Evolutionary conservation across 2,888 invertebrate species (phyloP), one percentile per base, ranked within the genome.

Genomic region (Heliconius ismenius): DNA sequence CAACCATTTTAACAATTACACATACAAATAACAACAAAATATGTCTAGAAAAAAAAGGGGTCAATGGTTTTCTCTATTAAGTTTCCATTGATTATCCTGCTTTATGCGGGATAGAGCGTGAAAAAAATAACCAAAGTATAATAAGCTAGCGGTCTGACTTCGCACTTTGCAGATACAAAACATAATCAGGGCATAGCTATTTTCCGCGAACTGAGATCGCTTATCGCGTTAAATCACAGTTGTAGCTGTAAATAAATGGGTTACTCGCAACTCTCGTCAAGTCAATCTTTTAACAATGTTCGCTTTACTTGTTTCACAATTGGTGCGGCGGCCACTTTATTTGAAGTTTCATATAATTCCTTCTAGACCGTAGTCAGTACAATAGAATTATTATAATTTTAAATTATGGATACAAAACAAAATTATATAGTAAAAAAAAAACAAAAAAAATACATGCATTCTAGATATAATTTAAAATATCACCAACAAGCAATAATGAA

Each of bases 211-310:
- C 73, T 39, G 39, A 11, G 73, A 73, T 73, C 36, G 73, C 43
- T 62, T 73, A 73, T 73, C 73, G 73, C 39, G 60, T 70, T 70
- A 58, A 70, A 70, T 70, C 70, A 70, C 70, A 70, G 70, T 70
- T 70, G 70, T 73, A 60, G 73, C 73, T 73, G 62, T 43, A 60
- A 60, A 73, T 73, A 73, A 73, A 73, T 73, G 73, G 72, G 72
- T 62, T 73, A 43, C 43, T 39, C 70, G 36, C 60, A 73, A 43
- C 39, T 21, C 62, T 39, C 62, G 62, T 39, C 60, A 18, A 73
- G 62, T 39, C 60, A 39, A 73, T 73, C 62, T 73, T 7, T 73
- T 73, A 62, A 36, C 70, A 58, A 58, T 58, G 70, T 70, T 70
- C 70, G 15, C 15, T 70, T 70, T 58, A 32, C 32, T 70, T 13